Evolutionary conservation across 2,888 invertebrate species (phyloP).

Genomic region (Cephalotes varians): DNA sequence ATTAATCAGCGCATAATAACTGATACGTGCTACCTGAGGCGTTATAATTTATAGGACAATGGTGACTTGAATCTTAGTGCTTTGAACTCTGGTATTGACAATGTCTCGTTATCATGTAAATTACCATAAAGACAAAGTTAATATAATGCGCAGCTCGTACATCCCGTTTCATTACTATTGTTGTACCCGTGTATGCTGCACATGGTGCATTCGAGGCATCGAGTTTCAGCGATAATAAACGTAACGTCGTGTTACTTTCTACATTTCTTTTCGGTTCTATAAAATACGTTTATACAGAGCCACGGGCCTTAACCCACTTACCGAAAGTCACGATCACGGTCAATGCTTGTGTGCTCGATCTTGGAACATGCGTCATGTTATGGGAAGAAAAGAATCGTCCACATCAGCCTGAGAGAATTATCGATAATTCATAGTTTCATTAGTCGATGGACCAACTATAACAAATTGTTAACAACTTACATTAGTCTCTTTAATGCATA

Average conservation of each 20-base stretch:
- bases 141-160: constrained; percentile 5
- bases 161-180: not conserved
- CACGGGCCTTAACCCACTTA: constrained; percentile 72
- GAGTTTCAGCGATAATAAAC: constrained; percentile 42
- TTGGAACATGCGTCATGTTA: constrained; percentile 54
- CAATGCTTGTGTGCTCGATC: constrained; percentile 63
- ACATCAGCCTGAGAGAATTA: constrained; percentile 15
- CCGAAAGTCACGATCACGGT: constrained; percentile 76
- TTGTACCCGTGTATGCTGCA: not conserved
- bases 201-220: constrained; percentile 28
- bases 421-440: constrained; percentile 46
- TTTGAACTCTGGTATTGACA: not conserved
- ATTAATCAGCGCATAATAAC: constrained; percentile 8
- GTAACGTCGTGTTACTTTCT: constrained; percentile 46
- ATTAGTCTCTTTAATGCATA: not conserved
- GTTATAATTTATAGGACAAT: constrained; percentile 18
- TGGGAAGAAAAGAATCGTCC: constrained; percentile 37
- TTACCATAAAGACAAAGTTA: constrained; percentile 1
- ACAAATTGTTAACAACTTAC: constrained; percentile 19
- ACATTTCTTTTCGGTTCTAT: constrained; percentile 58
- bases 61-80: not conserved
- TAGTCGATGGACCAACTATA: constrained; percentile 18
- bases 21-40: not conserved
- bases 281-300: constrained; percentile 68
- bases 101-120: constrained; percentile 20